Evolutionary conservation across 2,797 vertebrate species (phyloP).

Genomic region (Telmatherina bonti): DNA sequence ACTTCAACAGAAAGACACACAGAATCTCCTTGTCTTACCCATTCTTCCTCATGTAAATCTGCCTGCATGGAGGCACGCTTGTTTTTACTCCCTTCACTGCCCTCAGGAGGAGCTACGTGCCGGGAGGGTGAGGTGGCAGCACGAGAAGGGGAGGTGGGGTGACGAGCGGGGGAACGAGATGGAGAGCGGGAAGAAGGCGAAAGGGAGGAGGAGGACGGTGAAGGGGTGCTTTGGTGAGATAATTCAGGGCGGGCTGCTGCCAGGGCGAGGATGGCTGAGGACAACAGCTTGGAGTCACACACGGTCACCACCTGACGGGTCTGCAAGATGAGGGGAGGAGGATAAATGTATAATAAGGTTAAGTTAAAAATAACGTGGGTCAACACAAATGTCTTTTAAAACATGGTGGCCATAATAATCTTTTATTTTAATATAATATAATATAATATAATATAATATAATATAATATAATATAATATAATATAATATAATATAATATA

Average conservation of each 20-base stretch:
- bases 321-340: slow-evolving; percentile 68
- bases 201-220: slow-evolving; percentile 81
- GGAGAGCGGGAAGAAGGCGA: slow-evolving; percentile 77
- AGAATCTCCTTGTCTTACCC: slow-evolving; percentile 83
- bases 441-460: no score
- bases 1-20: background rate
- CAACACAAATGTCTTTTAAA: no score
- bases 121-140: slow-evolving; percentile 69
- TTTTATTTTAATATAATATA: no score
- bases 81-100: slow-evolving; percentile 79
- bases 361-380: no score
- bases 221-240: slow-evolving; percentile 89
- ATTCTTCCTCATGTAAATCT: slow-evolving; percentile 94
- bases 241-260: slow-evolving; percentile 92
- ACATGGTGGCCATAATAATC: no score
- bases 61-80: slow-evolving; percentile 91
- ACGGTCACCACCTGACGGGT: slow-evolving; percentile 95
- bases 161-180: slow-evolving; percentile 74
- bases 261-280: slow-evolving; percentile 92
- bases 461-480: no score
- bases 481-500: no score
- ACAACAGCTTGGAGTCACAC: slow-evolving; percentile 95
- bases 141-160: slow-evolving; percentile 70
- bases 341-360: background rate
- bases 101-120: slow-evolving; percentile 39